Percentiles rank a stretch among this genome's conserved stretches.
phyloP scores from a whole-genome alignment of 2,797 vertebrate genomes.

The Neostethus bicornis region DNA sequence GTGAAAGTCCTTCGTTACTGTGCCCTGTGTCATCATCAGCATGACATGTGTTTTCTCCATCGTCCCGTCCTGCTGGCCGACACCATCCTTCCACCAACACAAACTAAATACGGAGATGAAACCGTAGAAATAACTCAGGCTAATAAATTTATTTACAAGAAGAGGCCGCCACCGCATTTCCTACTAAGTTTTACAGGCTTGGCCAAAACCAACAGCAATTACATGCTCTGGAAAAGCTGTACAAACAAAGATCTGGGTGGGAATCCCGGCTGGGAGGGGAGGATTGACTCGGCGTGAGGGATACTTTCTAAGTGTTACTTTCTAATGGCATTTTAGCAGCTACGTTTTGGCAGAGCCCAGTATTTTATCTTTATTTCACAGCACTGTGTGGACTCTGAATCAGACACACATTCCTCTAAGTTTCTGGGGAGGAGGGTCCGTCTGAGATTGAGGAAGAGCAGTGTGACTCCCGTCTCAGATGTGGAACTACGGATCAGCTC shows the following conservation, averaged over 20 bases:
- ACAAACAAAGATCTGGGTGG: constrained; percentile 62
- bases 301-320: no score
- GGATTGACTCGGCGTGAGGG: no score
- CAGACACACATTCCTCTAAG: no score
- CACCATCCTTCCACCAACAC: constrained; percentile 64
- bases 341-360: no score
- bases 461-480: no score
- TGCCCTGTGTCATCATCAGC: constrained; percentile 51
- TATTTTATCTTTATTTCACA: no score
- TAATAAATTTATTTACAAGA: constrained; percentile 76
- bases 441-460: no score
- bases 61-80: constrained; percentile 50
- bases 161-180: constrained; percentile 69
- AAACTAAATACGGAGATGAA: constrained; percentile 61
- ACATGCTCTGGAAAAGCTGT: constrained; percentile 71
- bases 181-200: constrained; percentile 69
- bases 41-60: constrained; percentile 73
- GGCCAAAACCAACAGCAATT: constrained; percentile 71
- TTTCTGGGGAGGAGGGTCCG: no score
- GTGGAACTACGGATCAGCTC: no score
- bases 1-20: no score
- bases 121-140: constrained; percentile 58
- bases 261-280: constrained; percentile 44
- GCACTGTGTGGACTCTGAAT: no score
- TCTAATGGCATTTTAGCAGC: no score